Base-by-base conservation (phyloP, 2,113 vertebrate genomes). In the Pelusios castaneus region DNA sequence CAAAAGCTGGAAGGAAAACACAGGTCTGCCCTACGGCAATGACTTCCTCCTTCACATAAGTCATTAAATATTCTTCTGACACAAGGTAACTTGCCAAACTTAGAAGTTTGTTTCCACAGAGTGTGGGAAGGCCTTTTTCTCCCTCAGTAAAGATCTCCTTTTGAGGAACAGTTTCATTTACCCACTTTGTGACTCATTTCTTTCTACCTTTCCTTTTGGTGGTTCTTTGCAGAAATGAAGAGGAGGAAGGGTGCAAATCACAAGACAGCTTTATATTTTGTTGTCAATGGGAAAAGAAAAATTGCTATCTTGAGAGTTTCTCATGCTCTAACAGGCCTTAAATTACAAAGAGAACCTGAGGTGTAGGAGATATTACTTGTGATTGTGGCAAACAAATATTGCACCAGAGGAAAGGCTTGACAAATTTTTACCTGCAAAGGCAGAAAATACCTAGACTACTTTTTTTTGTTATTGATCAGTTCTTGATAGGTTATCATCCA, bases 11-110 rank as follows among this genome's bases (percentile, higher is more conserved):
- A 92, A 80, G 95, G 92, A 55, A 96, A 96, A 95, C 17, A 63
- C 54, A 84, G 34, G 54, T 95, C 93, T 92, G 96, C 79, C 94
- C 92, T 11, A n/a, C 56, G 93, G 94, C 89, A 93, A 1, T 85
- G 96, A 88, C 63, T 91, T 93, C 38, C 84, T n/a, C 80, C 95
- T 96, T 95, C 89, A 95, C 89, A 95, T 93, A 93, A 54, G 80
- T 85, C 92, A 75, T 91, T 95, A 94, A 97, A 92, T 94, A 82
- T 96, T 94, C 96, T 96, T 94, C 91, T 97, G 92, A 94, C 89
- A 89, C 49, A 88, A 89, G 97, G 96, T 77, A 93, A 82, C 77
- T 94, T 88, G 55, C 73, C 78, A 70, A 88, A 78, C 82, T 97
- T 95, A 91, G 92, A 91, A 87, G 81, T 85, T 89, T 91, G 34